Evolutionary conservation across 2,113 vertebrate genomes (phyloP), one percentile per base, ranked within the genome.

Genomic region (Quiscalus mexicanus): DNA sequence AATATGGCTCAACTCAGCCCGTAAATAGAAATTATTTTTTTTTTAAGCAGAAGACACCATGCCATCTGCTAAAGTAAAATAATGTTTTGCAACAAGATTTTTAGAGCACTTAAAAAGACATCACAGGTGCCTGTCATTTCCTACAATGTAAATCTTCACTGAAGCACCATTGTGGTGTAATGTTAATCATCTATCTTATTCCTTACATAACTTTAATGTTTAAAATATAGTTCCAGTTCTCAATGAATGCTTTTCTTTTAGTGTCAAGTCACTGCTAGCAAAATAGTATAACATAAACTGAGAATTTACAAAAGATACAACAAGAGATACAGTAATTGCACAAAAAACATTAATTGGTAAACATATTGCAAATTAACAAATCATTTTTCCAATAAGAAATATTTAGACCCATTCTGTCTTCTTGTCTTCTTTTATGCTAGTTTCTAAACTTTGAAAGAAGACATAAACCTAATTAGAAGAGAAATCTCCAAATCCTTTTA

Each of bases 31-130:
- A 71, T 28, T 74, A 14, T 30, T 37, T n/a, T 12, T 78, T 78
- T 68, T 94, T 84, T 76, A 88, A 84, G 49, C 25, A 50, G 65
- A 79, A 94, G 63, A 24, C 45, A 84, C 86, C 8, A 79, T 35
- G 60, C 84, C 77, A 96, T 97, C 93, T 97, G 82, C 89, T 93
- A 49, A 97, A 84, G 77, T 96, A 95, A 39, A 96, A 64, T 78
- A 95, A 93, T 73, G 55, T 84, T 97, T 95, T 89, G 59, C 85
- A 96, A 90, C 65, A 93, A 55, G 23, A 91, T 94, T 97, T 93
- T 78, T 65, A 90, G 93, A 92, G 78, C 55, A 76, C 75, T 88
- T 92, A 49, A 88, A 95, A 97, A 96, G 64, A n/a, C 49, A 82
- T 96, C 63, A 78, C 69, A 60, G 75, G 45, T 93, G 50, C 35